Evolutionary conservation across 2,797 vertebrate species (phyloP), one percentile per base, ranked within the genome.

Genomic region (Microhierax caerulescens): DNA sequence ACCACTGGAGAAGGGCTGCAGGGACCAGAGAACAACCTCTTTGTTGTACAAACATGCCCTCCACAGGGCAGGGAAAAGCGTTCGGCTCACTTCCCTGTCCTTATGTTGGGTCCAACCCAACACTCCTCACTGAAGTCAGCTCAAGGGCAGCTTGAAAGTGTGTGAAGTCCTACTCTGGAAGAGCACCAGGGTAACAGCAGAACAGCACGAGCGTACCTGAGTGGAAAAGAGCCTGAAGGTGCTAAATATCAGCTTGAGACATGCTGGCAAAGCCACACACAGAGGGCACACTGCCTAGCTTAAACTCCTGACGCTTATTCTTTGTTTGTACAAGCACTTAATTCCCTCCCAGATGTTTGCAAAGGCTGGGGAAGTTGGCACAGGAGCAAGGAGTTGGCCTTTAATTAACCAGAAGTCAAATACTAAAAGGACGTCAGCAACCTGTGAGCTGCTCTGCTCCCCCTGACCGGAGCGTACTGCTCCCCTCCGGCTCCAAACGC

Each of bases 261-360:
- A 1, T 1, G 64, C 87, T 61, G 93, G 85, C 90, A 95, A 47
- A 24, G 95, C 56, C 82, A 24, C 1, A 7, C 4, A n/a, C 83
- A 3, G 10, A 79, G 95, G 83, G 65, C 87, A 60, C 4, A 1
- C 6, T 3, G 77, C 84, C 95, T 11, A 0, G 2, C 68, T 5
- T 51, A 1, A 5, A 25, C 93, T 84, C 86, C 94, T 76, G 89
- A 75, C 19, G 65, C 94, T n/a, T 8, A 0, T 3, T 23, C 92
- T 3, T 15, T 92, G 88, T 90, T 94, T 93, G 88, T 1, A 8
- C 88, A 84, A 72, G 76, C 73, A 6, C 80, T 76, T 27, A 3
- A 15, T 15, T 64, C 92, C 95, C 94, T 94, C 54, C 84, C 89
- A 54, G 89, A 1, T 67, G 74, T 96, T 94, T 95, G 95, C 93